These are phyloP conservation scores for Drosophila kanekoi DNA, from an alignment of 2,888 invertebrate genomes.

Conservation along the genomic window DNA sequence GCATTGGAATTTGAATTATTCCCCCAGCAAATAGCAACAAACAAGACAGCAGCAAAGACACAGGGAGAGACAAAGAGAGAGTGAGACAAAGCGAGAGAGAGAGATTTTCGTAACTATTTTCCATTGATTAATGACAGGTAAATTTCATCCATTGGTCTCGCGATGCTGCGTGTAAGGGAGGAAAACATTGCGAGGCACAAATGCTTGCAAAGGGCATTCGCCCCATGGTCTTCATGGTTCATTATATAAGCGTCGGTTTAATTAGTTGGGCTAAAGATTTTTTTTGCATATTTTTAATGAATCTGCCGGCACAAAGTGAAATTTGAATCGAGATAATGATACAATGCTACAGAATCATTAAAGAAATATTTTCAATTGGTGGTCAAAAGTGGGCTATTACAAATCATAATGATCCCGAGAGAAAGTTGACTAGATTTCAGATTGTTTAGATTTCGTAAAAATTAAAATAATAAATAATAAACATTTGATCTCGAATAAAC, in stretches of 20 bases:
- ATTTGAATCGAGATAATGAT: conserved; percentile 54
- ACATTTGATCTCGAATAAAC: too few species aligned
- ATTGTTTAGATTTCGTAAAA: neutral
- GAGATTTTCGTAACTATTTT: conserved; percentile 55
- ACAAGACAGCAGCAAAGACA: conserved; percentile 6
- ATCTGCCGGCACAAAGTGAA: conserved; percentile 46
- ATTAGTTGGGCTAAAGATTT: conserved; percentile 57
- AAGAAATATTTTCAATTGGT: conserved; percentile 33
- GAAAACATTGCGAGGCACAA: conserved; percentile 8
- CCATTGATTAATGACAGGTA: conserved; percentile 69
- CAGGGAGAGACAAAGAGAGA: conserved; percentile 4
- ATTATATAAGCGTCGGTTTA: conserved; percentile 70
- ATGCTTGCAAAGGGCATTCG: conserved; percentile 53
- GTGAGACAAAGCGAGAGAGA: conserved; percentile 7
- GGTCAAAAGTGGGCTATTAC: conserved; percentile 47
- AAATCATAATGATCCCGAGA: conserved; percentile 29
- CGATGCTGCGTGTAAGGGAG: conserved; percentile 17
- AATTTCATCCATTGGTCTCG: conserved; percentile 52
- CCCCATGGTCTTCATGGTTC: conserved; percentile 55
- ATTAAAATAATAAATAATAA: neutral
- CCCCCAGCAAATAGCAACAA: conserved; percentile 20
- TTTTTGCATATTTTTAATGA: conserved; percentile 64
- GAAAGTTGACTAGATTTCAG: neutral
- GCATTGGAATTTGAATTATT: conserved; percentile 68
- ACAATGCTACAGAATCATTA: conserved; percentile 65